Base-by-base conservation (phyloP, 1,140 invertebrate species). In the Papilio glaucus region DNA sequence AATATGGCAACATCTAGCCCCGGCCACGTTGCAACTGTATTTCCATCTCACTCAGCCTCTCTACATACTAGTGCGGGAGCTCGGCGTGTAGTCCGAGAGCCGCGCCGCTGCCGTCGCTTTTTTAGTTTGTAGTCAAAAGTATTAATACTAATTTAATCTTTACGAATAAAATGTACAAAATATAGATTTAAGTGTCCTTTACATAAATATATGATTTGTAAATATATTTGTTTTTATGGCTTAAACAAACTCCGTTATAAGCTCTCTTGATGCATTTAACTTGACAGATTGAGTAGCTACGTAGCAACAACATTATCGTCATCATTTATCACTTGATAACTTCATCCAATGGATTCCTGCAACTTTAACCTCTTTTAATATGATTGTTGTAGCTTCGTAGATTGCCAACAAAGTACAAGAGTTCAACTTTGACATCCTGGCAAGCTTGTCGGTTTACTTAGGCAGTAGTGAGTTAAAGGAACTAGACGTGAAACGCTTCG, bases 81-180 rank as follows among this genome's bases (percentile, higher is more conserved):
- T 6, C 29, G 29, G 6, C 29, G 29, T 33, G 29, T 33, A 33
- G 29, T 6, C 29, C 29, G 6, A 33, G 29, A 3, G n/a, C n/a
- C n/a, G 18, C 45, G 15, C 15, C 45, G 45, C 45, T 18, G 8
- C 38, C n/a, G 67, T 73, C 69, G 73, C 57, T 70, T 38, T 60
- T 39, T 63, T 74, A 41, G 69, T 70, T 68, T 18, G 21, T 74
- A 61, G 38, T 72, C 37, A 76, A 82, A 80, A 85, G 83, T 85
- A 85, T 84, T 83, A 84, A 81, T 70, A 72, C 21, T 78, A 77
- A 87, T 84, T 87, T 83, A 85, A 86, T 80, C 74, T 45, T 84
- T 82, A 83, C 77, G 79, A 83, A 67, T 26, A 81, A 74, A 86
- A 72, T 90, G 88, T 90, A 90, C 88, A 90, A 90, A 87, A 83